These are phyloP conservation scores for Rhopalosiphum maidis DNA, from an alignment of 1,140 invertebrate species.

Conservation along the genomic window DNA sequence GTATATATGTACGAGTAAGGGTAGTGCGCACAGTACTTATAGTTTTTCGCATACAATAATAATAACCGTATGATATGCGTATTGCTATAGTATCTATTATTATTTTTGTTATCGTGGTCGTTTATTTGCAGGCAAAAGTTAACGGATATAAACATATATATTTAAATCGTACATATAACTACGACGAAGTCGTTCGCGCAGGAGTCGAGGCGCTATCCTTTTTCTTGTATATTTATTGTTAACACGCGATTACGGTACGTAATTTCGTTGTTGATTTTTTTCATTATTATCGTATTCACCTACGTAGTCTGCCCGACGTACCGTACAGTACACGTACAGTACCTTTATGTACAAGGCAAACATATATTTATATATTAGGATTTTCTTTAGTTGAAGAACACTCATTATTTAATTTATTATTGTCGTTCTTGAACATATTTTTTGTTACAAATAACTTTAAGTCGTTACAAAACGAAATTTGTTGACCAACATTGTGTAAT, in stretches of 20 bases:
- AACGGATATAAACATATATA: background rate
- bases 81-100: slow-evolving; percentile 1
- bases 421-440: background rate
- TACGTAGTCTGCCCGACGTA: background rate
- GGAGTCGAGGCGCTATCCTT: background rate
- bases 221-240: background rate
- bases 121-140: background rate
- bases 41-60: background rate
- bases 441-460: background rate
- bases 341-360: background rate
- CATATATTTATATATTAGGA: background rate
- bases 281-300: background rate
- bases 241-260: slow-evolving; percentile 14
- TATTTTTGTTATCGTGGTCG: background rate
- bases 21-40: background rate
- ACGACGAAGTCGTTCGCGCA: background rate
- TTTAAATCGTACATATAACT: background rate
- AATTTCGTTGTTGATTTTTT: slow-evolving; percentile 23
- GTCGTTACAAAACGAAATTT: background rate
- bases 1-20: too few species aligned
- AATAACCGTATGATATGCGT: background rate
- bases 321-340: too few species aligned
- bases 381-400: background rate
- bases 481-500: too few species aligned
- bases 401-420: background rate